Evolutionary conservation across 2,113 vertebrate species (phyloP).

Genomic region (Australoheros scitulus): DNA sequence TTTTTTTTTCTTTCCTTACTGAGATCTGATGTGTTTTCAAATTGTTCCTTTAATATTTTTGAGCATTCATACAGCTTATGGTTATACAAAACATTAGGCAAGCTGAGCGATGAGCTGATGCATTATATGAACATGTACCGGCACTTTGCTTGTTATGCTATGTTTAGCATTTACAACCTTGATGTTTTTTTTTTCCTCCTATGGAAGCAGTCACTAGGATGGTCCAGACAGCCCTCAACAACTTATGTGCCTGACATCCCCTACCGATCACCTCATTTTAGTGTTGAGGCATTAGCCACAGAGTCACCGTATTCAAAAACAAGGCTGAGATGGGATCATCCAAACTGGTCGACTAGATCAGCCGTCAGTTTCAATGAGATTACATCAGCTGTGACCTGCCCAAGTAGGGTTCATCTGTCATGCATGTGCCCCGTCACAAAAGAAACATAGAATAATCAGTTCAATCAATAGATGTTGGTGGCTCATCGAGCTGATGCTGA

Average conservation of each 20-base stretch:
- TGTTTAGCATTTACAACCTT: background rate
- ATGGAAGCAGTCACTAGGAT: conserved; percentile 29
- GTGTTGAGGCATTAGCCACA: conserved; percentile 61
- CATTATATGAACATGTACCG: background rate
- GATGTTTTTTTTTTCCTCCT: conserved; percentile 1
- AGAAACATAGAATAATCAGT: conserved; percentile 77
- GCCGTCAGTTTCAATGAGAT: conserved; percentile 70
- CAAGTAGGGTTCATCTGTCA: conserved; percentile 76
- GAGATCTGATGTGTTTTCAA: too few species aligned
- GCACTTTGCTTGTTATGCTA: background rate
- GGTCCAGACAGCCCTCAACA: conserved; percentile 61
- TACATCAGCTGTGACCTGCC: conserved; percentile 64
- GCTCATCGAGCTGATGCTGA: conserved; percentile 69
- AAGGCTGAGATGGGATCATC: conserved; percentile 50
- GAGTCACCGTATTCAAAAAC: conserved; percentile 62
- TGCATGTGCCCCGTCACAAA: conserved; percentile 66
- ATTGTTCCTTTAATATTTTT: too few species aligned
- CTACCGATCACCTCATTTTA: conserved; percentile 62
- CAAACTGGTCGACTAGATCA: conserved; percentile 63
- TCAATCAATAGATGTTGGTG: conserved; percentile 74
- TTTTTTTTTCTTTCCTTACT: too few species aligned
- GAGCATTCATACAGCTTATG: background rate
- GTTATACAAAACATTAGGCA: background rate
- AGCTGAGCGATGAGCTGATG: background rate
- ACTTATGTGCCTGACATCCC: conserved; percentile 53